Base-by-base conservation (phyloP, 2,797 vertebrate species). In the Enteromius afrohamiltoni region DNA sequence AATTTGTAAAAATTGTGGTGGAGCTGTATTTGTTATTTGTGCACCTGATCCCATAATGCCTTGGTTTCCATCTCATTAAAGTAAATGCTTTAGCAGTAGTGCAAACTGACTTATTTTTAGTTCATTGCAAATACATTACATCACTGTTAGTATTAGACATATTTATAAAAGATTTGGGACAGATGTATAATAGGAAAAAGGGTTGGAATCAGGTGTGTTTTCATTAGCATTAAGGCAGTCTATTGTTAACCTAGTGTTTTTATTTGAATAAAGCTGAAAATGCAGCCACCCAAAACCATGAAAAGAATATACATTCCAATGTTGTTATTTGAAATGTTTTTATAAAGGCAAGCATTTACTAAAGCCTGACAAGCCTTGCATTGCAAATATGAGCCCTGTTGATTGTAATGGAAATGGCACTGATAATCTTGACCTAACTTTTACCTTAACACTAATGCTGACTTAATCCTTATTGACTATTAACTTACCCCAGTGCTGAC, bases 11-110 rank as follows among this genome's bases (percentile, higher is more conserved):
- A 31, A 21, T 17, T 51, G 17, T 73, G 17, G 26, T 51, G 26
- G 47, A 73, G 17, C 45, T 51, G 17, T 51, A 34, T 74, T 73
- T 73, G 70, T 21, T 51, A 51, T 73, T 73, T 73, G 70, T 31
- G 10, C 45, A 73, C 69, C 31, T 31, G 16, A 49, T 73, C 45
- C 17, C 49, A 51, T 13, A 73, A 31, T 73, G 14, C 26, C 31
- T 13, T 51, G 17, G 29, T 31, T 51, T 51, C 26, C 47, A 73
- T 73, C 26, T 51, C 26, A 10, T 31, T 73, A 17, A 51, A 51
- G 9, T 73, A 16, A 73, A 73, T 73, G 16, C 2, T 31, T 17
- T 14, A 26, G 23, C 9, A 42, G 8, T 5, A 29, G 40, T 49
- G 8, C 4, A 51, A 10, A 9, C 16, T 73, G 17, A 31, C 17